A percentile compares a stretch with the other conserved stretches of the same genome.
Evolutionary conservation across 2,888 invertebrate species (phyloP).

Genomic region (Brachylomia viminalis): DNA sequence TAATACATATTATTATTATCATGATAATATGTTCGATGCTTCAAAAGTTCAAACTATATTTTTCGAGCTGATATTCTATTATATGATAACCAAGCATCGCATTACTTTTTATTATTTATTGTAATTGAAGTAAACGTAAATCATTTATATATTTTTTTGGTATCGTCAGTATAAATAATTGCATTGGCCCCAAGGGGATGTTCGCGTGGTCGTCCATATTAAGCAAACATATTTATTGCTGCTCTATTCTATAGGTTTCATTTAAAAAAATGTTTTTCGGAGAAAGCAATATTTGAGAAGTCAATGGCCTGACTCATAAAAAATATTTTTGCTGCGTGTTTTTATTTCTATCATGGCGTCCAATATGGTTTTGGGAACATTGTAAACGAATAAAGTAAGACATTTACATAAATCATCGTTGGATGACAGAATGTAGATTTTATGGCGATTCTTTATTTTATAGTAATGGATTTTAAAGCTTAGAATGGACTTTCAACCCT

Average conservation of each 20-base stretch:
- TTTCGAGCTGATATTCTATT: background rate
- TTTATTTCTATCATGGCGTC: slow-evolving; percentile 42
- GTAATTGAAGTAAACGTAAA: slow-evolving; percentile 3
- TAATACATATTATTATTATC: too few species aligned
- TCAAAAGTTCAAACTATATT: background rate
- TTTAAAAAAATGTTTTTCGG: slow-evolving; percentile 20
- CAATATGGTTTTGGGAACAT: slow-evolving; percentile 25
- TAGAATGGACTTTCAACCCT: background rate
- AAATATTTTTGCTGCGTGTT: slow-evolving; percentile 24
- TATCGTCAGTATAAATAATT: slow-evolving; percentile 31
- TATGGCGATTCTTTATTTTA: slow-evolving; percentile 14
- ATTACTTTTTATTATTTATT: slow-evolving; percentile 21
- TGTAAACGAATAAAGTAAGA: slow-evolving; percentile 25
- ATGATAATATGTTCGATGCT: background rate
- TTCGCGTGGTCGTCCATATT: slow-evolving; percentile 58
- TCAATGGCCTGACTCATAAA: slow-evolving; percentile 30
- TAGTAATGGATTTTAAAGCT: background rate
- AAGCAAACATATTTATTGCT: slow-evolving; percentile 46
- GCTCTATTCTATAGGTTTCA: slow-evolving; percentile 34
- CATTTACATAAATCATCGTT: slow-evolving; percentile 15
- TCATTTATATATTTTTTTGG: slow-evolving; percentile 5
- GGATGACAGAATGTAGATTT: background rate
- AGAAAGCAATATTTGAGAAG: slow-evolving; percentile 32
- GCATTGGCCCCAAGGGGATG: slow-evolving; percentile 12
- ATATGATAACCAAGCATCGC: background rate